Evolutionary conservation across 2,797 vertebrate species (phyloP), one percentile per base, ranked within the genome.

Genomic region (Neostethus bicornis): DNA sequence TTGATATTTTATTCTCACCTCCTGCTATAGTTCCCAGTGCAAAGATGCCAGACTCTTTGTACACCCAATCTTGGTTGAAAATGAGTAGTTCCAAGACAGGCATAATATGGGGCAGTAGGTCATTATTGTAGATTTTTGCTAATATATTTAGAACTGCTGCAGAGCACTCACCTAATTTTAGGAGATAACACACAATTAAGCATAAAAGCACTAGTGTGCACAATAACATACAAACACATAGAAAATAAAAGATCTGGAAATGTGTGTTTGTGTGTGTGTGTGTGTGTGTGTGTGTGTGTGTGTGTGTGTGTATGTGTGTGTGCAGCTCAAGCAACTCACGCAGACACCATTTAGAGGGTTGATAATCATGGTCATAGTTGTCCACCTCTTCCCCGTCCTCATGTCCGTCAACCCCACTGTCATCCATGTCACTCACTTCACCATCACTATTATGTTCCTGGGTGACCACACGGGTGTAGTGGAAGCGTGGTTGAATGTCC

Each of bases 271-370:
- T n/a, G n/a, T n/a, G n/a, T n/a, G n/a, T n/a, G n/a, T n/a, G n/a
- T n/a, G n/a, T n/a, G n/a, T n/a, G n/a, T n/a, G n/a, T n/a, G n/a
- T n/a, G n/a, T n/a, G n/a, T n/a, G n/a, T n/a, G n/a, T n/a, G n/a
- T n/a, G n/a, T n/a, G n/a, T n/a, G n/a, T n/a, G n/a, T n/a, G n/a
- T n/a, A n/a, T n/a, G n/a, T n/a, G n/a, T n/a, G n/a, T n/a, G n/a
- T n/a, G n/a, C n/a, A 2, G 23, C 66, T 61, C n/a, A n/a, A n/a
- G n/a, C n/a, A 47, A 89, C 91, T 85, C 91, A 98, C 96, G 94
- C 81, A 98, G 88, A 89, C 98, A 98, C 96, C 96, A 98, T 79
- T 98, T 96, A 53, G 96, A 97, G 86, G 98, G 95, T 3, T 95
- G 94, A 48, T 98, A 95, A 23, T 98, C 96, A 19, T 98, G 96